phyloP scores from a whole-genome alignment of 2,888 invertebrate genomes.

The Epinotia bilunana region DNA sequence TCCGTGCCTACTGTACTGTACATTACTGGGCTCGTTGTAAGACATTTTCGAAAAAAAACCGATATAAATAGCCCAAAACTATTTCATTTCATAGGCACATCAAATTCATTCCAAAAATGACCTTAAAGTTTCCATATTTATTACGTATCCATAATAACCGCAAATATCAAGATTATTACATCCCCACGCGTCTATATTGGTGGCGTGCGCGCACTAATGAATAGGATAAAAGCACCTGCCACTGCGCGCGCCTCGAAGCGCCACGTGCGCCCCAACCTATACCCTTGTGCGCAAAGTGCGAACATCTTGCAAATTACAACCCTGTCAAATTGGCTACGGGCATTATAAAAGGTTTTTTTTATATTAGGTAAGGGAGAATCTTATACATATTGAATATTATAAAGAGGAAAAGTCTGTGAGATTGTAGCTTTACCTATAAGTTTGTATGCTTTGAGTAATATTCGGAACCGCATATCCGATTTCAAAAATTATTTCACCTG shows the following conservation, averaged over 20 bases:
- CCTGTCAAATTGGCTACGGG: constrained; percentile 4
- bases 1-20: background rate
- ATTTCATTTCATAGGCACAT: background rate
- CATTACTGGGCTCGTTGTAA: background rate
- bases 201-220: constrained; percentile 49
- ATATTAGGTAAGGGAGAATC: too few species aligned
- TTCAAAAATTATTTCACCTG: too few species aligned
- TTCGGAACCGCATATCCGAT: too few species aligned
- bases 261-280: constrained; percentile 39
- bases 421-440: too few species aligned
- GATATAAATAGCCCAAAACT: too few species aligned
- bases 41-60: background rate
- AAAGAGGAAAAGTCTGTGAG: too few species aligned
- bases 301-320: constrained; percentile 18
- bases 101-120: background rate
- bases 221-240: constrained; percentile 51
- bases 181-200: constrained; percentile 44
- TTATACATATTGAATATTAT: too few species aligned
- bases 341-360: background rate
- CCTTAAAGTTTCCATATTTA: background rate
- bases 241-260: constrained; percentile 31
- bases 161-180: constrained; percentile 30
- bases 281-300: constrained; percentile 40
- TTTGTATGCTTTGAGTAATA: too few species aligned
- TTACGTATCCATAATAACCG: background rate